Percentiles rank a stretch among this genome's conserved stretches.
Evolutionary conservation across 2,797 vertebrate species (phyloP).

Genomic region (Masticophis lateralis): DNA sequence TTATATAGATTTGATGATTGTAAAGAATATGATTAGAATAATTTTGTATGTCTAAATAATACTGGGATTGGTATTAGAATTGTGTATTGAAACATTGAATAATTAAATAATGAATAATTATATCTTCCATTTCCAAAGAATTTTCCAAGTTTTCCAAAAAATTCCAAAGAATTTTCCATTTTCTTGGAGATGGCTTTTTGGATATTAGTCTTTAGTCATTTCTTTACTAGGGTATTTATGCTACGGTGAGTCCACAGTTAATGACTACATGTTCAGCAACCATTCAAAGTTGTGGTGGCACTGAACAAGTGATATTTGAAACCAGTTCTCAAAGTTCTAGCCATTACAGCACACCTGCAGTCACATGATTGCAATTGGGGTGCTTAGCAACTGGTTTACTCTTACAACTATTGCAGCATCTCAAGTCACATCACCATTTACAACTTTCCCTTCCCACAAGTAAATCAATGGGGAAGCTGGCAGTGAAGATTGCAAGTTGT

Average conservation of each 20-base stretch:
- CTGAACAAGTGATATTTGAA: background rate
- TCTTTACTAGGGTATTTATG: background rate
- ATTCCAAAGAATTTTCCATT: background rate
- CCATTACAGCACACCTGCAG: background rate
- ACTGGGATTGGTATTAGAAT: too few species aligned
- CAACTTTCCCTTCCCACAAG: background rate
- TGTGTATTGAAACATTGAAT: too few species aligned
- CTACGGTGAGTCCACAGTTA: background rate
- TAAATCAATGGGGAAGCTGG: background rate
- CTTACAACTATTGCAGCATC: background rate
- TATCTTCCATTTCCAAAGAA: too few species aligned
- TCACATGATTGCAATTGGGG: background rate
- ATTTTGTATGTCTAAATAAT: too few species aligned
- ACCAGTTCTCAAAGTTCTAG: background rate
- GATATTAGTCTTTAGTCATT: background rate
- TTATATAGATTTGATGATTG: too few species aligned
- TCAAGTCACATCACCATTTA: background rate
- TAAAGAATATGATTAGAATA: too few species aligned
- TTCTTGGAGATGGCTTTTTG: background rate
- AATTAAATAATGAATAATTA: too few species aligned
- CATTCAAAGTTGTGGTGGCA: background rate
- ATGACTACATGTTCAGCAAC: background rate
- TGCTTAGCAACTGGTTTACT: background rate
- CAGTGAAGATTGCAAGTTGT: background rate
- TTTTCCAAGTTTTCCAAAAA: too few species aligned